phyloP scores from a whole-genome alignment of 2,113 vertebrate species.

The Syngnathus typhle region DNA sequence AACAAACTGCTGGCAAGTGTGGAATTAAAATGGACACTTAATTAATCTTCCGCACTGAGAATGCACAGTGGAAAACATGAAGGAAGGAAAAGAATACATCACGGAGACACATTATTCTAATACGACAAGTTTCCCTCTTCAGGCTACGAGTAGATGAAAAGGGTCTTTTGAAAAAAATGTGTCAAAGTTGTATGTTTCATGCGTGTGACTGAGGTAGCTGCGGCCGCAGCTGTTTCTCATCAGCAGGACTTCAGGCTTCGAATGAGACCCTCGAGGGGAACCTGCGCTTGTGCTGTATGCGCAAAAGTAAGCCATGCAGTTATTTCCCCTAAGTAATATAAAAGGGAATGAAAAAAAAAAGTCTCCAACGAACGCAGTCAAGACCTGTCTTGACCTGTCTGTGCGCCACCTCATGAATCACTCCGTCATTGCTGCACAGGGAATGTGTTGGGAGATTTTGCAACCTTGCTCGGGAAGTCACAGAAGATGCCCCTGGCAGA shows the following conservation, averaged over 20 bases:
- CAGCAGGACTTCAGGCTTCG: constrained; percentile 35
- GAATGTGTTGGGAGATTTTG: constrained; percentile 14
- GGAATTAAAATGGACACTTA: constrained; percentile 48
- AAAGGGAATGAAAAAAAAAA: constrained; percentile 5
- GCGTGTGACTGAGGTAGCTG: constrained; percentile 21
- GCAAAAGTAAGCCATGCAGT: constrained; percentile 29
- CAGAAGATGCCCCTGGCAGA: constrained; percentile 37
- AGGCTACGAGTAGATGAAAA: constrained; percentile 19
- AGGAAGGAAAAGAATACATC: constrained; percentile 37
- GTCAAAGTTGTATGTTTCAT: constrained; percentile 43
- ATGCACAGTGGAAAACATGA: constrained; percentile 45
- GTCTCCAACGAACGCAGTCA: constrained; percentile 19
- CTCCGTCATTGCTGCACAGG: constrained; percentile 22
- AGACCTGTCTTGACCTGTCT: constrained; percentile 5
- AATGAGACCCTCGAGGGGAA: constrained; percentile 39
- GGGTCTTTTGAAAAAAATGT: neutral
- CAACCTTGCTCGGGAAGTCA: constrained; percentile 18
- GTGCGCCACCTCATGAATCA: constrained; percentile 31
- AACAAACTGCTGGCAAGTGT: constrained; percentile 41
- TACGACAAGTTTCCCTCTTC: constrained; percentile 10
- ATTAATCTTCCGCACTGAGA: constrained; percentile 37
- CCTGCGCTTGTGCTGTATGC: constrained; percentile 34
- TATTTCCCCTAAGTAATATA: constrained; percentile 36
- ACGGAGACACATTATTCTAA: constrained; percentile 28
- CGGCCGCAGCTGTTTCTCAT: constrained; percentile 60